Percentiles rank a stretch among this genome's conserved stretches.
Evolutionary conservation across 1,140 invertebrate species (phyloP).

Genomic region (Drosophila littoralis): DNA sequence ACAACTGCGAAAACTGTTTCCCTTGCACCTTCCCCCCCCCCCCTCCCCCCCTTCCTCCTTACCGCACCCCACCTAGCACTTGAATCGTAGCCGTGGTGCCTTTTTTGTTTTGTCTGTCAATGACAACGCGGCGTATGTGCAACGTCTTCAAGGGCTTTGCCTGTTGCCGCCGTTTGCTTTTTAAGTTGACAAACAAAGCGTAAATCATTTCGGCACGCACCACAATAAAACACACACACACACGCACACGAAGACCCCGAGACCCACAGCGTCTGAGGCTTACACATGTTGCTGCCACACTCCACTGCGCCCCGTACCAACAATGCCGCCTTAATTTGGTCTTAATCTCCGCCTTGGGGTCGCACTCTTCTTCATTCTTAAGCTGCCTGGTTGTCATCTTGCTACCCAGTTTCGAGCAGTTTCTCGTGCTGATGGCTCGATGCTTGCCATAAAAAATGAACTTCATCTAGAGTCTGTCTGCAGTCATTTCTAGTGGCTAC

Average conservation of each 20-base stretch:
- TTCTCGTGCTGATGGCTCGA: neutral
- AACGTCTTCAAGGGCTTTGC: constrained; percentile 43
- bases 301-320: constrained; percentile 42
- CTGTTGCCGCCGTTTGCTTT: constrained; percentile 63
- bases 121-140: constrained; percentile 74
- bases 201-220: constrained; percentile 81
- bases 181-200: constrained; percentile 82
- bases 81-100: constrained; percentile 33
- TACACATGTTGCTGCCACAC: constrained; percentile 73
- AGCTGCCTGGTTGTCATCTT: too few relatives aligned
- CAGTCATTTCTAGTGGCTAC: constrained; percentile 39
- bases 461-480: constrained; percentile 50
- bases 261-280: constrained; percentile 27
- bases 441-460: constrained; percentile 61
- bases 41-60: neutral
- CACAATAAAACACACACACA: constrained; percentile 54
- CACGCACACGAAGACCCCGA: constrained; percentile 4
- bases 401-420: constrained; percentile 1
- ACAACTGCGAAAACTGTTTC: constrained; percentile 21
- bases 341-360: constrained; percentile 4
- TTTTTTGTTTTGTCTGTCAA: constrained; percentile 51
- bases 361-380: constrained; percentile 2
- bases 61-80: constrained; percentile 11
- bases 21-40: neutral
- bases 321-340: constrained; percentile 21